Evolutionary conservation across 2,113 vertebrate genomes (phyloP), one percentile per base, ranked within the genome.

Genomic region (Aegithalos caudatus): DNA sequence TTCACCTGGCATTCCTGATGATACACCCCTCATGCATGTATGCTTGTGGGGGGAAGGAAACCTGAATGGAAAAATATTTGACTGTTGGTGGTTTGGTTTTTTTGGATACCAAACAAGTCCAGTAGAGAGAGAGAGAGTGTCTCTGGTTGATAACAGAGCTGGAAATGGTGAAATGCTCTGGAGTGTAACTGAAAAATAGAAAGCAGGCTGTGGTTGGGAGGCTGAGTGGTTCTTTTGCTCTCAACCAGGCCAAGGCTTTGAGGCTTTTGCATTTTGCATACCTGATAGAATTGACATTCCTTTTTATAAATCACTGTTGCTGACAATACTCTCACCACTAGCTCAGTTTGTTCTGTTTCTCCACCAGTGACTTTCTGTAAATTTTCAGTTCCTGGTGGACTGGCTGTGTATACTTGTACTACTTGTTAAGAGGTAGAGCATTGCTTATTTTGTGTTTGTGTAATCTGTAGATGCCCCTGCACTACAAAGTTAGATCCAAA

Each of bases 241-340:
- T 93, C 35, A 37, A 69, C 44, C 38, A 29, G 90, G 88, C 81
- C 73, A 91, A 66, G 81, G 35, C 85, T 97, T 92, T 96, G 92
- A 97, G 96, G 96, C 94, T 97, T 97, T 96, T 81, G 47, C 76
- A 91, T 90, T 97, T 97, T 97, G 96, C 96, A 97, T 97, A 95
- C 88, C 65, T 91, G 38, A 72, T 62, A 81, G 64, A 92, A 86
- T 38, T 81, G 69, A 77, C 91, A 67, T 90, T 65, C 47, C 77
- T 80, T 93, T 93, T 94, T 94, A 62, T 83, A 96, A 90, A 94
- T 84, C 88, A 82, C 84, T 57, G 74, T 83, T 88, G 62, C 88
- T 79, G 64, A 66, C 86, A 60, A 56, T 86, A 35, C 27, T 58
- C 47, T 72, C 62, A 44, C 53, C 81, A 65, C 57, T 25, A 28